Evolutionary conservation across 2,888 invertebrate genomes (phyloP), one percentile per base, ranked within the genome.

Genomic region (Periphyllus acericola): DNA sequence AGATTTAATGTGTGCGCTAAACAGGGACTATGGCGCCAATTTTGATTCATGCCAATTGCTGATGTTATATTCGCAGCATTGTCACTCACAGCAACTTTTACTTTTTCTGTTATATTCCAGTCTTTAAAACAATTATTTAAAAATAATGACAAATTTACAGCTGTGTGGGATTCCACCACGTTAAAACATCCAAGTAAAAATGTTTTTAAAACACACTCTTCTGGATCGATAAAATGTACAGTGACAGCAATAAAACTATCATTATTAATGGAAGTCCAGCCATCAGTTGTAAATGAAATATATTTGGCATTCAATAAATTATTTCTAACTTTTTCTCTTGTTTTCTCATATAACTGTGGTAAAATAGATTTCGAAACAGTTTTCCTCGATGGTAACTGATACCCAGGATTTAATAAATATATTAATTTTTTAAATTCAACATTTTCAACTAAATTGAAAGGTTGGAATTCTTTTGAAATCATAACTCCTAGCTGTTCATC

Each of bases 41-140:
- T 88, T 40, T 89, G 25, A 60, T 83, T 74, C 29, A 84, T 66
- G 8, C 55, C 75, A 25, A 89, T 89, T 8, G 90, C 90, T 68
- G 90, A 90, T 0, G 89, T 89, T 8, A 91, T 89, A 84, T 91
- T 90, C 0, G 90, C 34, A 0, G 90, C 90, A 89, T 91, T 91
- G 79, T 91, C 90, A 8, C 89, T 90, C 0, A 91, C 89, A 0
- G 89, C 82, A 89, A 91, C 90, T 29, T 89, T 85, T 25, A 88
- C 36, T 81, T 88, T 88, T 29, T 74, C 66, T 32, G 21, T 34
- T 40, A 87, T 88, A 4, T 55, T 34, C 74, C 74, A 88, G 0
- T 81, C 80, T 36, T 72, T 72, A 46, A 88, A 72, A 36, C 79
- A 79, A 55, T 79, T 79, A 60, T 79, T 79, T 60, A 79, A 60